A percentile compares a stretch with the other conserved stretches of the same genome.
phyloP scores from a whole-genome alignment of 2,797 vertebrate genomes.

The Eospalax fontanierii region DNA sequence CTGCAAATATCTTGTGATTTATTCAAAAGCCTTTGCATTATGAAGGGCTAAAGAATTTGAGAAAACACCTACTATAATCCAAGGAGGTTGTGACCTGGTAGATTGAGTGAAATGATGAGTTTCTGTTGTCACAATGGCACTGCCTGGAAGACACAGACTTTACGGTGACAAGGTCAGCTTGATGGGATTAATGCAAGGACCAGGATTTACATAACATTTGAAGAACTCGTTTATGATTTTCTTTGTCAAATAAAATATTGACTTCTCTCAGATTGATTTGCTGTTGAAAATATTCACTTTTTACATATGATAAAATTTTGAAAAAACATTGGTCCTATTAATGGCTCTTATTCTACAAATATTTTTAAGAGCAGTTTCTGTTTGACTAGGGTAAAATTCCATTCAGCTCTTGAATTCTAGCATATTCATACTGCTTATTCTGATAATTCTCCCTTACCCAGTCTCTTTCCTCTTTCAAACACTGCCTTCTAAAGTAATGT shows the following conservation, averaged over 20 bases:
- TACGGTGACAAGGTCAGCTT: slow-evolving; percentile 76
- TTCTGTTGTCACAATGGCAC: slow-evolving; percentile 86
- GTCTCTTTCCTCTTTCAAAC: neutral
- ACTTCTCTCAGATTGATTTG: slow-evolving; percentile 83
- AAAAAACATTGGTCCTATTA: slow-evolving; percentile 79
- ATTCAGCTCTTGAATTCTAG: slow-evolving; percentile 66
- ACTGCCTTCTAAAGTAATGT: neutral
- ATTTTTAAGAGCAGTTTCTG: slow-evolving; percentile 73
- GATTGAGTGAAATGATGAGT: slow-evolving; percentile 88
- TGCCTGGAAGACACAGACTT: slow-evolving; percentile 83
- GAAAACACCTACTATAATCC: slow-evolving; percentile 85
- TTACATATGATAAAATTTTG: slow-evolving; percentile 79
- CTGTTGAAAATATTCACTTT: slow-evolving; percentile 83
- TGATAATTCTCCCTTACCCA: neutral
- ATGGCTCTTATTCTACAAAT: slow-evolving; percentile 68
- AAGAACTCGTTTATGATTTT: slow-evolving; percentile 74
- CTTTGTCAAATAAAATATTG: slow-evolving; percentile 83
- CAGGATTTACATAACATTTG: slow-evolving; percentile 83
- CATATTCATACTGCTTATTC: slow-evolving; percentile 7
- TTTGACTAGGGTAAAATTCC: slow-evolving; percentile 73
- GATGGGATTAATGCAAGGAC: slow-evolving; percentile 84
- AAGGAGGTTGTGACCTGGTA: slow-evolving; percentile 84
- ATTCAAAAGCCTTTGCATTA: slow-evolving; percentile 81
- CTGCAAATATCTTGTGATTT: slow-evolving; percentile 85
- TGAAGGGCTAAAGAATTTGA: slow-evolving; percentile 79